phyloP scores from a whole-genome alignment of 2,797 vertebrate species.

The Cuculus canorus region DNA sequence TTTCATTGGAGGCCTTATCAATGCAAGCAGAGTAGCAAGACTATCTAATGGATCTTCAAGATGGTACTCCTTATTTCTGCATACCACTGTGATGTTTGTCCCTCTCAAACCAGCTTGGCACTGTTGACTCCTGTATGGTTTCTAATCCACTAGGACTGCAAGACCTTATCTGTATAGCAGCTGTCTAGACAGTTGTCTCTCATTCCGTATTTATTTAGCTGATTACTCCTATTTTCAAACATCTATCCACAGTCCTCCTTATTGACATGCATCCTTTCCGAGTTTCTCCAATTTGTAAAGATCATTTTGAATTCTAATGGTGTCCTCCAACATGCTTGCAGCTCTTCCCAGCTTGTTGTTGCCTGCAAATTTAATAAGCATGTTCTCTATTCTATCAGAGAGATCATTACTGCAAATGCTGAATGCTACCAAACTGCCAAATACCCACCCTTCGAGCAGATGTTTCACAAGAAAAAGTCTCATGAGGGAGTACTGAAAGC shows the following conservation, averaged over 20 bases:
- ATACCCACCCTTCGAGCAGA: slow-evolving; percentile 66
- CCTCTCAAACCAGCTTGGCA: background rate
- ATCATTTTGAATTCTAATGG: slow-evolving; percentile 66
- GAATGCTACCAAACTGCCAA: slow-evolving; percentile 70
- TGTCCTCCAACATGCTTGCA: slow-evolving; percentile 64
- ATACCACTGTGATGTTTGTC: background rate
- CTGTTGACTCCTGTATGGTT: background rate
- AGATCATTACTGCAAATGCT: slow-evolving; percentile 70
- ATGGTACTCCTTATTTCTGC: background rate
- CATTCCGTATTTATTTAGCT: slow-evolving; percentile 64
- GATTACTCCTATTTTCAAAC: slow-evolving; percentile 69
- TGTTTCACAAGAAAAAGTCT: slow-evolving; percentile 68
- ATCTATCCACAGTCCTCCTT: slow-evolving; percentile 61
- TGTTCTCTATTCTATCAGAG: slow-evolving; percentile 68
- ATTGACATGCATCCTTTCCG: slow-evolving; percentile 61
- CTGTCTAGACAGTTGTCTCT: slow-evolving; percentile 55
- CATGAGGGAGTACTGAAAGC: slow-evolving; percentile 68
- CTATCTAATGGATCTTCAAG: background rate
- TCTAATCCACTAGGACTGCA: slow-evolving; percentile 28
- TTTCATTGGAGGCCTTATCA: background rate
- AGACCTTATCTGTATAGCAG: slow-evolving; percentile 40
- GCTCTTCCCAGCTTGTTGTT: slow-evolving; percentile 65
- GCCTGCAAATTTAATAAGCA: slow-evolving; percentile 71
- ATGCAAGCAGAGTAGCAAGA: background rate
- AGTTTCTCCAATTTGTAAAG: slow-evolving; percentile 58